Evolutionary conservation across 2,888 invertebrate genomes (phyloP).

Genomic region (Leucophenga montana): DNA sequence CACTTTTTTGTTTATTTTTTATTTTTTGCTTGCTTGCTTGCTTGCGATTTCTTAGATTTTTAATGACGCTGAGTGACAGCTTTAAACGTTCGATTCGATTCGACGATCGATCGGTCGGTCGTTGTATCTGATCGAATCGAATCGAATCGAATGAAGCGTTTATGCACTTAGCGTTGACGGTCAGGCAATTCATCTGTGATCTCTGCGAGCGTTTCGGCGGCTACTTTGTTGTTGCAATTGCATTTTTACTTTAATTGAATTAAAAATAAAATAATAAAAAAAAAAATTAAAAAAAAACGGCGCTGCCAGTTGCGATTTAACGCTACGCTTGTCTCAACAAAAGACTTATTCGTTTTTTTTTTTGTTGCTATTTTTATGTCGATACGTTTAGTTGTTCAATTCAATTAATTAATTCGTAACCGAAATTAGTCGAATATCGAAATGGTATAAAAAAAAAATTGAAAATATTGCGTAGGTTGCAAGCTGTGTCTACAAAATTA

Average conservation of each 20-base stretch:
- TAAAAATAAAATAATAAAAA: neutral
- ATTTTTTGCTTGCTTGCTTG: neutral
- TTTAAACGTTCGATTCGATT: neutral
- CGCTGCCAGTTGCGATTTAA: neutral
- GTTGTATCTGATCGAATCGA: neutral
- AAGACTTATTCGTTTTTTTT: neutral
- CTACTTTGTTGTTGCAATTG: slow-evolving; percentile 12
- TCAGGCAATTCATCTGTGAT: no score
- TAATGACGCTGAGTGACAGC: slow-evolving; percentile 20
- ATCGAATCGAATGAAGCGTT: neutral
- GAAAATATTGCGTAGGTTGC: neutral
- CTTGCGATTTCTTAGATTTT: neutral
- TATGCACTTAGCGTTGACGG: no score
- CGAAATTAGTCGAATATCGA: neutral
- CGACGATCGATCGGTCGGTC: slow-evolving; percentile 2
- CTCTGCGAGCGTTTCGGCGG: no score
- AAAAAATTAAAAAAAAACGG: no score
- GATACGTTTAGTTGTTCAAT: neutral
- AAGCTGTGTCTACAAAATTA: neutral
- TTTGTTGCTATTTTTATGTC: neutral
- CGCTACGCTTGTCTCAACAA: neutral
- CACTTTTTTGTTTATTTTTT: neutral
- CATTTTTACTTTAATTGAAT: slow-evolving; percentile 14
- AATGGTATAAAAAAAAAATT: neutral
- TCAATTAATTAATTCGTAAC: slow-evolving; percentile 10